A percentile compares a stretch with the other conserved stretches of the same genome.
These are phyloP conservation scores for Betta splendens DNA, from an alignment of 2,797 vertebrate species.

Conservation along the genomic window DNA sequence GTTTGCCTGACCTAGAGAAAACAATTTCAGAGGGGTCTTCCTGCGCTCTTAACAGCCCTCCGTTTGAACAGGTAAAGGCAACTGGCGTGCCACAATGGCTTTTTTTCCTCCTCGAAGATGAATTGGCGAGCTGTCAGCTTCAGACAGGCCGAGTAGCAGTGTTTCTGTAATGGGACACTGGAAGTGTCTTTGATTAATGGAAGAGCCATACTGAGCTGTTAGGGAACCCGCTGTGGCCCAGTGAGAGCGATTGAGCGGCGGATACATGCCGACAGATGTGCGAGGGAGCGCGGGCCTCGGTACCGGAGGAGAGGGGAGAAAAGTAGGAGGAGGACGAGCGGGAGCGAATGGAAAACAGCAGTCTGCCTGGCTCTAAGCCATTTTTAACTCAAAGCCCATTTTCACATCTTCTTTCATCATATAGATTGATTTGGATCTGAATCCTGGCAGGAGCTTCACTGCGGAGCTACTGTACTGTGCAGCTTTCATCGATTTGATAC, in stretches of 20 bases:
- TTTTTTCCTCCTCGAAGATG: slow-evolving; percentile 84
- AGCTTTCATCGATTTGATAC: slow-evolving; percentile 21
- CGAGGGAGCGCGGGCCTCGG: slow-evolving; percentile 54
- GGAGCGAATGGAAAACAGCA: slow-evolving; percentile 18
- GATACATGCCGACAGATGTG: slow-evolving; percentile 83
- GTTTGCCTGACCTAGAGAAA: slow-evolving; percentile 88
- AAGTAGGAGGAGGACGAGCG: slow-evolving; percentile 24
- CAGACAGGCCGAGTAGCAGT: slow-evolving; percentile 89
- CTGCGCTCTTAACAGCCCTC: slow-evolving; percentile 79
- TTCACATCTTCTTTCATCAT: slow-evolving; percentile 33
- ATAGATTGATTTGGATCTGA: slow-evolving; percentile 42
- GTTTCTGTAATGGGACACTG: slow-evolving; percentile 96
- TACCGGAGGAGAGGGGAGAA: slow-evolving; percentile 49
- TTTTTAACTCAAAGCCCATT: slow-evolving; percentile 49
- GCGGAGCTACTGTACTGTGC: slow-evolving; percentile 18
- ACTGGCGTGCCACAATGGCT: slow-evolving; percentile 73
- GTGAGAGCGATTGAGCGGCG: slow-evolving; percentile 83
- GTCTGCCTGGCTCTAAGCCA: slow-evolving; percentile 34
- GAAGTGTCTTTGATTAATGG: slow-evolving; percentile 98
- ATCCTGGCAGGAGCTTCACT: slow-evolving; percentile 35
- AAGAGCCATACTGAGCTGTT: slow-evolving; percentile 85
- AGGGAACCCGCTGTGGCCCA: slow-evolving; percentile 79
- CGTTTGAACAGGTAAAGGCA: slow-evolving; percentile 81
- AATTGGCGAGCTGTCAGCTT: slow-evolving; percentile 90
- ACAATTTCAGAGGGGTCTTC: slow-evolving; percentile 87